Conservation (phyloP, 1,140 invertebrate species). For the Dendrolimus punctatus region DNA sequence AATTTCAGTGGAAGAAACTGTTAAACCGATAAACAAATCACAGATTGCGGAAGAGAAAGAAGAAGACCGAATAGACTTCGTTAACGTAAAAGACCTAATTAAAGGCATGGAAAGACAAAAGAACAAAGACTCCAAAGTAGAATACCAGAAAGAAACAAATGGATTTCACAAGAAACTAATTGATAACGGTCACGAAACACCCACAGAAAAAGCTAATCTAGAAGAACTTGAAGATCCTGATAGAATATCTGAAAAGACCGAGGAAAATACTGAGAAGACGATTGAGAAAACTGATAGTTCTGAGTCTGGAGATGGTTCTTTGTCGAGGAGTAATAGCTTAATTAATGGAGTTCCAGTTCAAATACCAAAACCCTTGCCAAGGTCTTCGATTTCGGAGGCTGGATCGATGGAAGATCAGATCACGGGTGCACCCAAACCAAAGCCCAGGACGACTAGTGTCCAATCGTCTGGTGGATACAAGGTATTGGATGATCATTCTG, state of each 20-base stretch:
- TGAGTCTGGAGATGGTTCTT: conserved; percentile 39
- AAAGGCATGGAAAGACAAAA: conserved; percentile 67
- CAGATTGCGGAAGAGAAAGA: conserved; percentile 38
- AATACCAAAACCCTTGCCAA: conserved; percentile 84
- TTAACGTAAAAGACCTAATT: conserved; percentile 68
- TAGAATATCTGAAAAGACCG: conserved; percentile 22
- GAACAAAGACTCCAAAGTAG: conserved; percentile 23
- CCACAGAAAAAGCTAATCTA: conserved; percentile 18
- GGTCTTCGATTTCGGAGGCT: conserved; percentile 67
- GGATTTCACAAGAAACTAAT: conserved; percentile 56
- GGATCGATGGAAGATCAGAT: conserved; percentile 56
- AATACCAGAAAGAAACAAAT: conserved; percentile 48
- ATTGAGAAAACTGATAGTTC: conserved; percentile 31
- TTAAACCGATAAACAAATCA: conserved; percentile 27
- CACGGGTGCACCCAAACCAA: conserved; percentile 76
- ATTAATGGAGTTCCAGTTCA: conserved; percentile 51
- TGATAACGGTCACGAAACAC: conserved; percentile 50
- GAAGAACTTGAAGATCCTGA: conserved; percentile 19
- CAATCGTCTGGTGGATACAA: conserved; percentile 76
- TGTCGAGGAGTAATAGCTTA: conserved; percentile 54
- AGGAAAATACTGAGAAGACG: conserved; percentile 30
- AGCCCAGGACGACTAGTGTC: conserved; percentile 77
- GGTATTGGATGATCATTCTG: conserved; percentile 62
- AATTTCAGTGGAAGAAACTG: conserved; percentile 38
- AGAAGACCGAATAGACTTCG: conserved; percentile 64